Conservation (phyloP, 2,888 invertebrate genomes). For the Sphaerophoria taeniata region DNA sequence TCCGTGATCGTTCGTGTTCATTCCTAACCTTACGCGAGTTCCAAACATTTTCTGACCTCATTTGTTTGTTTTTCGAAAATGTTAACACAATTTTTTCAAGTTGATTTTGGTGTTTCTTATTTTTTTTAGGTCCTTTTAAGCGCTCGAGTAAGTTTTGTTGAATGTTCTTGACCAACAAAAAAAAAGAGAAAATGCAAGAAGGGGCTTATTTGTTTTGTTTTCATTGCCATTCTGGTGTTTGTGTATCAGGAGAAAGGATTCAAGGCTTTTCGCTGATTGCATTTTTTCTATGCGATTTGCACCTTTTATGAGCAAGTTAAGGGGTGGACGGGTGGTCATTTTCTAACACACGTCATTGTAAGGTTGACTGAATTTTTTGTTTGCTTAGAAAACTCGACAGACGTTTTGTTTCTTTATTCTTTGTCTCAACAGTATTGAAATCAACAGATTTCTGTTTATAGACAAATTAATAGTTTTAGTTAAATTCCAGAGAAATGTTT, state of each 20-base stretch:
- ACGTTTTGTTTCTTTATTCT: too few relatives aligned
- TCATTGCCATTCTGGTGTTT: constrained; percentile 15
- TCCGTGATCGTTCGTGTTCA: too few relatives aligned
- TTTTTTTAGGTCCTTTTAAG: constrained; percentile 25
- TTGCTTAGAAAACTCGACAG: too few relatives aligned
- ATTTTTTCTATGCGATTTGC: constrained; percentile 1
- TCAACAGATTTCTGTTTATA: too few relatives aligned
- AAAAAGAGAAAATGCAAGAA: too few relatives aligned
- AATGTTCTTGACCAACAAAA: not conserved
- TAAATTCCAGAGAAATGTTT: too few relatives aligned
- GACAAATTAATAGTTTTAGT: too few relatives aligned
- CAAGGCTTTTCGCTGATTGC: not conserved
- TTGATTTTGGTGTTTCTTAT: not conserved
- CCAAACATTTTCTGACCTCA: constrained; percentile 55
- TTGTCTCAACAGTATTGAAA: too few relatives aligned
- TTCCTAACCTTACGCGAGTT: constrained; percentile 33
- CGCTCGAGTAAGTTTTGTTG: constrained; percentile 7
- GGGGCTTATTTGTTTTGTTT: constrained; percentile 28
- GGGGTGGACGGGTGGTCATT: not conserved
- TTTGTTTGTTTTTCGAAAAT: constrained; percentile 36
- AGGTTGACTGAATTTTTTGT: not conserved
- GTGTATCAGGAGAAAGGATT: constrained; percentile 23
- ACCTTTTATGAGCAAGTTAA: not conserved
- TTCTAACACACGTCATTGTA: constrained; percentile 14
- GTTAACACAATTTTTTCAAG: constrained; percentile 31